These are phyloP conservation scores for Cherax quadricarinatus DNA, from an alignment of 1,140 invertebrate genomes.

Conservation along the genomic window DNA sequence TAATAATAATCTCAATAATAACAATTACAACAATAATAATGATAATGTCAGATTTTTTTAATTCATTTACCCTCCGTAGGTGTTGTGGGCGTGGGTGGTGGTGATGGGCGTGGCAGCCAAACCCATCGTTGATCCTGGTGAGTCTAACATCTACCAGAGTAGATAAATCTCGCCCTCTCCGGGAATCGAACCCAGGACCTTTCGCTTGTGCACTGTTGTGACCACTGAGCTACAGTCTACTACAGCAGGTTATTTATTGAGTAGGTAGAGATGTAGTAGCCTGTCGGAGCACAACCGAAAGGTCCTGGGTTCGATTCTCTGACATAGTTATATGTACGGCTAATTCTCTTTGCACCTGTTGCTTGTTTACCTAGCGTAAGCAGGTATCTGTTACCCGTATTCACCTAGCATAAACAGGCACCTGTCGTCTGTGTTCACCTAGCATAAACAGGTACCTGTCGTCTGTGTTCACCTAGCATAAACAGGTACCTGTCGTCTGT, in stretches of 20 bases:
- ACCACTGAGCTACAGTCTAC: neutral
- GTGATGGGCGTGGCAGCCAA: neutral
- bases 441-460: no score
- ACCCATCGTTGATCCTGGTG: slow-evolving; percentile 42
- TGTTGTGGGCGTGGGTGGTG: neutral
- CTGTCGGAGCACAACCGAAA: neutral
- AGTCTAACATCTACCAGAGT: neutral
- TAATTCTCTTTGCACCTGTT: no score
- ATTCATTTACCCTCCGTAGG: neutral
- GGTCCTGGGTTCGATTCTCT: no score
- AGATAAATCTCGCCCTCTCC: neutral
- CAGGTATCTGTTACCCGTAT: no score
- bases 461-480: no score
- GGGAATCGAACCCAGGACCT: neutral
- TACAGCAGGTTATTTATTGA: neutral
- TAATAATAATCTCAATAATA: neutral
- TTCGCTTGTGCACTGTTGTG: neutral
- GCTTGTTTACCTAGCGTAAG: no score
- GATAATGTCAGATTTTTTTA: neutral
- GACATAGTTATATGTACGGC: no score
- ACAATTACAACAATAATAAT: neutral
- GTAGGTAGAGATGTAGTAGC: neutral
- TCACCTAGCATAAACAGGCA: no score
- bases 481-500: no score
- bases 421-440: no score